Evolutionary conservation across 2,113 vertebrate genomes (phyloP).

Genomic region (Monarcha castaneiventris): DNA sequence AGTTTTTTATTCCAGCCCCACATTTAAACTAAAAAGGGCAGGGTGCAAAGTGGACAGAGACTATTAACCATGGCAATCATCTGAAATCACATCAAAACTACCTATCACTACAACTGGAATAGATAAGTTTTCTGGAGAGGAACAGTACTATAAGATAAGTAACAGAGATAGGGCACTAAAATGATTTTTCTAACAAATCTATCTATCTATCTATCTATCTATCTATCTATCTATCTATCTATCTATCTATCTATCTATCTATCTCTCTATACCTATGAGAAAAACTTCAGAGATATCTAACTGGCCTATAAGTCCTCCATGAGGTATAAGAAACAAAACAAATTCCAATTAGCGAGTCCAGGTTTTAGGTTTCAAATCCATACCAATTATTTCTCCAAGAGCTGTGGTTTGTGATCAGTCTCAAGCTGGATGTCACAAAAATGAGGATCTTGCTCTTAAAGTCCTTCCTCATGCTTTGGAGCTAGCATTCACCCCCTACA

Average conservation of each 20-base stretch:
- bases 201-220: no score
- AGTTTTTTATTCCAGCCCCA: not conserved
- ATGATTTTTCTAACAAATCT: not conserved
- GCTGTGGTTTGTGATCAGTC: not conserved
- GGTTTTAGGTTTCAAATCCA: not conserved
- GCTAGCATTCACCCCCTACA: not conserved
- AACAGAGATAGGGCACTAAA: not conserved
- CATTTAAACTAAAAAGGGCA: not conserved
- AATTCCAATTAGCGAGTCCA: not conserved
- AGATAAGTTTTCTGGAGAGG: not conserved
- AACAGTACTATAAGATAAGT: not conserved
- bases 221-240: no score
- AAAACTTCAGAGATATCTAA: not conserved
- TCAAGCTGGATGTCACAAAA: not conserved
- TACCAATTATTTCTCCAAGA: not conserved
- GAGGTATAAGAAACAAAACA: not conserved
- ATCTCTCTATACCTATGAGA: not conserved
- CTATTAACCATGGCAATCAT: not conserved
- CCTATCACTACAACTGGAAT: not conserved
- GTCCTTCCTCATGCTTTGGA: not conserved
- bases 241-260: no score
- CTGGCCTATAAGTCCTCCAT: not conserved
- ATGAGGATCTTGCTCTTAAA: not conserved
- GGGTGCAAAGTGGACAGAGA: not conserved
- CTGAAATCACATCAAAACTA: not conserved